Evolutionary conservation across 2,888 invertebrate genomes (phyloP), one percentile per base, ranked within the genome.

Genomic region (Drepana falcataria): DNA sequence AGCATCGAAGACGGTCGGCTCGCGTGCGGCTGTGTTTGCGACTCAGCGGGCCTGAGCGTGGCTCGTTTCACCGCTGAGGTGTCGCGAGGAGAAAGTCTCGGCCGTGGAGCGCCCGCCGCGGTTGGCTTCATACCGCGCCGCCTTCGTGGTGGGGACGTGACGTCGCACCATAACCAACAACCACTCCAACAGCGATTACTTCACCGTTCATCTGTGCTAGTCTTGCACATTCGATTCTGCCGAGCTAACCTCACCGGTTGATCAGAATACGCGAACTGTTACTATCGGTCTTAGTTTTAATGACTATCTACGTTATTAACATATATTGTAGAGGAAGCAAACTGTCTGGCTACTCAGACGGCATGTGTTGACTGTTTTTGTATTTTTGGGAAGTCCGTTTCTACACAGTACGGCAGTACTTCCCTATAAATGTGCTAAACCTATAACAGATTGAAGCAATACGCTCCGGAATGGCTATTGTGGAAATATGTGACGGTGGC

Each of bases 1-100:
- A 65, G 65, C 67, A 72, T 77, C 69, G 69, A 71, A 86, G 79
- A 73, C 85, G 85, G 75, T 83, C 79, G 85, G 71, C 82, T 81
- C 81, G 85, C 82, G 80, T 85, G 86, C 87, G 76, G 80, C 74
- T 83, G 72, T 74, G 75, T 77, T 72, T 77, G 74, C 81, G 82
- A 86, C 85, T 87, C 86, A 71, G 78, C 73, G 65, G 69, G 82
- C 86, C 85, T 87, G 86, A 71, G 78, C 73, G 65, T 69, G 74
- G 77, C 65, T 76, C 75, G 86, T 81, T 83, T 84, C 87, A 82
- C 84, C 80, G 73, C 70, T 68, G 81, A 79, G 86, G 85, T 87
- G 88, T 85, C 87, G 86, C 86, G 86, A 88, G 87, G 91, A 91
- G 91, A 91, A 91, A 91, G 91, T 91, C 83, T 83, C 80, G 91